phyloP scores from a whole-genome alignment of 2,113 vertebrate genomes.

The Grammomys dolichurus region DNA sequence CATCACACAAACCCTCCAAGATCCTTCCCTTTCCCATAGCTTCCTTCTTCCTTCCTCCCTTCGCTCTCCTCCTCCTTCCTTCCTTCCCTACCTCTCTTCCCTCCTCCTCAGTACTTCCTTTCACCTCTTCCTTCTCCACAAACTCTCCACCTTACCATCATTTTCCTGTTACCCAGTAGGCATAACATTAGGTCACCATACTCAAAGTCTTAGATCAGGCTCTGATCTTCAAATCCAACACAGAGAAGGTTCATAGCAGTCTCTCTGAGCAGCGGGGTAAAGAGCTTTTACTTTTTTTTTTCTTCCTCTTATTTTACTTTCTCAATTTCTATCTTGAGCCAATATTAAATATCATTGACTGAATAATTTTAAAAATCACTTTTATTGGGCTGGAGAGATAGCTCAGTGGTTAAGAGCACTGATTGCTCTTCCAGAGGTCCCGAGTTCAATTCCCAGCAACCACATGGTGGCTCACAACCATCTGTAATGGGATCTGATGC shows the following conservation, averaged over 20 bases:
- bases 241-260: neutral
- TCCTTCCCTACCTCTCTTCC: neutral
- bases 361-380: conserved; percentile 28
- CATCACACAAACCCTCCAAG: neutral
- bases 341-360: conserved; percentile 11
- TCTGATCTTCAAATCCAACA: neutral
- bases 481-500: too few species aligned
- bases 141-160: neutral
- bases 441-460: too few species aligned
- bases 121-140: neutral
- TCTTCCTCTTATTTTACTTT: conserved; percentile 33
- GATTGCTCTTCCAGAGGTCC: too few species aligned
- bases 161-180: neutral
- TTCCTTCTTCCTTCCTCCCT: neutral
- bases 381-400: neutral
- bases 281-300: neutral
- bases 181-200: neutral
- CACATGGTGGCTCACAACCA: too few species aligned
- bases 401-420: too few species aligned
- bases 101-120: neutral
- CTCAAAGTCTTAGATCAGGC: neutral
- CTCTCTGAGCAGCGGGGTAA: neutral
- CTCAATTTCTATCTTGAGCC: conserved; percentile 34
- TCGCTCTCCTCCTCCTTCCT: neutral
- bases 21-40: neutral